These are phyloP conservation scores for Drosophila greeni DNA, from an alignment of 2,888 invertebrate genomes.

Conservation along the genomic window DNA sequence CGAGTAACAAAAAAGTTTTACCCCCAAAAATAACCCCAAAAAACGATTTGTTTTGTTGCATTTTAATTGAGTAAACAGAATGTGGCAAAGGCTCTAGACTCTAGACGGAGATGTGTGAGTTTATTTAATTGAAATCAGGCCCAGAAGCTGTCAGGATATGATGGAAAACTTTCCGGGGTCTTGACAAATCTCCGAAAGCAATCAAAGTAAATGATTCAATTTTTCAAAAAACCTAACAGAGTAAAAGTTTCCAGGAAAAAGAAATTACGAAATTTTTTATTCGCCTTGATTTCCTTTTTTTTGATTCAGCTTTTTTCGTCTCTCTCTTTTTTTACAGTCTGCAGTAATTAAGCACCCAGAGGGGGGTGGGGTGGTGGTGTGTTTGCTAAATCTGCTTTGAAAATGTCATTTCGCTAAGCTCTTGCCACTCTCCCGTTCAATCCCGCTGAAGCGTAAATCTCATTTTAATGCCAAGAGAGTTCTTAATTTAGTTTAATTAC, in stretches of 20 bases:
- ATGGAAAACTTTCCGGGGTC: constrained; percentile 32
- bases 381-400: constrained; percentile 41
- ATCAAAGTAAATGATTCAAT: constrained; percentile 56
- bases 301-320: neutral
- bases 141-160: constrained; percentile 9
- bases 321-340: neutral
- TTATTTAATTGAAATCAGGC: constrained; percentile 43
- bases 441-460: constrained; percentile 72
- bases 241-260: constrained; percentile 28
- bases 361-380: neutral
- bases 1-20: constrained; percentile 36
- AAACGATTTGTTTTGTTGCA: constrained; percentile 46
- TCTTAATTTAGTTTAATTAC: constrained; percentile 74
- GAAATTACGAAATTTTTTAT: constrained; percentile 42
- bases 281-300: constrained; percentile 24
- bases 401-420: constrained; percentile 49
- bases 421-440: constrained; percentile 43
- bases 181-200: constrained; percentile 28
- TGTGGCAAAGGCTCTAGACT: constrained; percentile 27
- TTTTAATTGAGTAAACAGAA: constrained; percentile 53
- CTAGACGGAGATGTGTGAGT: constrained; percentile 14
- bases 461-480: constrained; percentile 74
- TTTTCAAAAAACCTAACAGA: constrained; percentile 9
- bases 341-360: constrained; percentile 46
- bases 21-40: constrained; percentile 2